Conservation (phyloP, 2,113 vertebrate species). For the Lanius collurio region DNA sequence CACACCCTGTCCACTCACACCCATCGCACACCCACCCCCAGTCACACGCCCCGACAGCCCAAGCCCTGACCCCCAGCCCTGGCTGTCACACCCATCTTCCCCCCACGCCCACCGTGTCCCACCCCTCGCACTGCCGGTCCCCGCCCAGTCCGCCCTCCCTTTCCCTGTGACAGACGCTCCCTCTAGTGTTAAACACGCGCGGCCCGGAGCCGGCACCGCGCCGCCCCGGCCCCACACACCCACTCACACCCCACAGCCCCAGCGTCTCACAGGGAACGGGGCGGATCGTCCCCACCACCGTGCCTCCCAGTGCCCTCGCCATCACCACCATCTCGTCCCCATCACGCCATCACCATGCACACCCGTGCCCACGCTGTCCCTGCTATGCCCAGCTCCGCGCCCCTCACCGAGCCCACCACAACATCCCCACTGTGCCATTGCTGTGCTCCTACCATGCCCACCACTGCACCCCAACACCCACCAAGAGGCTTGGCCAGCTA, state of each 20-base stretch:
- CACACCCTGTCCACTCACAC: neutral
- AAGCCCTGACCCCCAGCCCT: neutral
- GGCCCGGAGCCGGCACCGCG: neutral
- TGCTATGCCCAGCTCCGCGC: neutral
- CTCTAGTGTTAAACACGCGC: neutral
- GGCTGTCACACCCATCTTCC: neutral
- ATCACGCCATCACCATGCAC: rapidly evolving
- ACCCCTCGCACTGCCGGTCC: neutral
- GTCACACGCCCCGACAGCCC: neutral
- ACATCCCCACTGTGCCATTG: neutral
- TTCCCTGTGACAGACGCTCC: constrained; percentile 5
- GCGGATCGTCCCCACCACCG: neutral
- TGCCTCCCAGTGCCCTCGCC: no score
- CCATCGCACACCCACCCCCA: neutral
- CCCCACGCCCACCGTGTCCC: neutral
- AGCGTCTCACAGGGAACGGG: neutral
- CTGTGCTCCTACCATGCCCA: neutral
- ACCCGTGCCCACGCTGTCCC: neutral
- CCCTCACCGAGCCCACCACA: no score
- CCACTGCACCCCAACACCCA: neutral
- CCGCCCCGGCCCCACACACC: neutral
- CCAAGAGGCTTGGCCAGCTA: neutral
- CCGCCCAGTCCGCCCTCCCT: neutral
- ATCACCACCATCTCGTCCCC: neutral
- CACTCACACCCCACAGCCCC: neutral